Base-by-base conservation (phyloP, 2,113 vertebrate genomes). In the Lepus americanus region DNA sequence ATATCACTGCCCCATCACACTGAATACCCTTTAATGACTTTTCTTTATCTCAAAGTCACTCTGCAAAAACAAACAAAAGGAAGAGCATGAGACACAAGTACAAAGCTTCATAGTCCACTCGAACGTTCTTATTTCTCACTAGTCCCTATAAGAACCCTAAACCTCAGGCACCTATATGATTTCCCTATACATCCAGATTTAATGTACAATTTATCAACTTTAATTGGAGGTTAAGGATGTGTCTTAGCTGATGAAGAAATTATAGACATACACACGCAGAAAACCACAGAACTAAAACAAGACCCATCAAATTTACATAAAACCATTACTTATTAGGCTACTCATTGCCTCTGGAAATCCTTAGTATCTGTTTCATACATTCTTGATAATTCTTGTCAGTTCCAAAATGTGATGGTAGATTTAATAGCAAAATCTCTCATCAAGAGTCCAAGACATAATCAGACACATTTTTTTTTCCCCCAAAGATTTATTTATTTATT, bases 41-140 rank as follows among this genome's bases (percentile, higher is more conserved):
- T 66, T 79, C 70, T n/a, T 95, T 78, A 76, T 87, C 61, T 89
- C 76, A 14, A 92, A 92, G 80, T 94, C 51, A 69, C 31, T 94
- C n/a, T 2, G 39, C 10, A 23, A 74, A 49, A 9, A 19, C 14
- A 36, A 29, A 0, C 31, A 19, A 19, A 66, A 27, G 13, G 7
- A 49, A 87, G 19, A 85, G 55, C 27, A 61, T 72, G 22, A 87
- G 55, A 88, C 51, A 27, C 36, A 94, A 44, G 4, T 53, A 25
- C 22, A 78, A 89, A 87, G 33, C 5, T 89, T 87, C 11, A n/a
- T 2, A 1, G 51, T 11, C 44, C 8, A 66, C 8, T 27, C 76
- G 14, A 95, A 19, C 44, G 80, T 11, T 27, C 20, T 90, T 92
- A 80, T 67, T 84, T 90, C 59, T 92, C 25, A 87, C n/a, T 81